Evolutionary conservation across 2,888 invertebrate genomes (phyloP).

Genomic region (Harpalus rufipes): DNA sequence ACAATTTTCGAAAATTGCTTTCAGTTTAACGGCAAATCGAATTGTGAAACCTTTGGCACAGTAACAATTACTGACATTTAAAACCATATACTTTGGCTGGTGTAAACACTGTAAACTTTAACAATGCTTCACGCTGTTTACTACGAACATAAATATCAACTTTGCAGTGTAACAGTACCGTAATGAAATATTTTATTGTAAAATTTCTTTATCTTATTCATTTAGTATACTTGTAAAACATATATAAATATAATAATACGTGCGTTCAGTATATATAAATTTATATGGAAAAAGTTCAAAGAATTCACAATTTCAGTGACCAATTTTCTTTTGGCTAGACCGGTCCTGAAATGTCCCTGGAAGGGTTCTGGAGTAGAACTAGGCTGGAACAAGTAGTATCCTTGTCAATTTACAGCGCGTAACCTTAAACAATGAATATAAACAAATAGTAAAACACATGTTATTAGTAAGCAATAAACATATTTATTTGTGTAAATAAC

Average conservation of each 20-base stretch:
- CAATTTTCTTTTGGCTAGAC: neutral
- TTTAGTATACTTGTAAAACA: too few relatives aligned
- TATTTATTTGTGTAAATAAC: neutral
- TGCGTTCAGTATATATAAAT: too few relatives aligned
- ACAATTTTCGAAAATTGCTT: slow-evolving; percentile 3
- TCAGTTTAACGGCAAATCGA: neutral
- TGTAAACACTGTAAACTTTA: slow-evolving; percentile 37
- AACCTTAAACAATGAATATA: neutral
- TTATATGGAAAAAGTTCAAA: too few relatives aligned
- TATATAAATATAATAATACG: too few relatives aligned
- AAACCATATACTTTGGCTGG: slow-evolving; percentile 8
- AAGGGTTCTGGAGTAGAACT: neutral
- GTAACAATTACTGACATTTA: slow-evolving; percentile 52
- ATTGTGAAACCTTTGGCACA: slow-evolving; percentile 12
- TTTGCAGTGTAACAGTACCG: neutral
- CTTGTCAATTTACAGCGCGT: neutral
- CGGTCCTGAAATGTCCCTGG: neutral
- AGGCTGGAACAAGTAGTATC: neutral
- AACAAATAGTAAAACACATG: neutral
- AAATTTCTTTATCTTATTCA: too few relatives aligned
- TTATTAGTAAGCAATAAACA: neutral
- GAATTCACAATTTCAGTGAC: neutral
- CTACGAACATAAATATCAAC: slow-evolving; percentile 3
- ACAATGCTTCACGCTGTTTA: slow-evolving; percentile 39
- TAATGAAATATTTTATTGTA: neutral